These are phyloP conservation scores for Panthera tigris DNA, from an alignment of 2,113 vertebrate species.

Conservation along the genomic window DNA sequence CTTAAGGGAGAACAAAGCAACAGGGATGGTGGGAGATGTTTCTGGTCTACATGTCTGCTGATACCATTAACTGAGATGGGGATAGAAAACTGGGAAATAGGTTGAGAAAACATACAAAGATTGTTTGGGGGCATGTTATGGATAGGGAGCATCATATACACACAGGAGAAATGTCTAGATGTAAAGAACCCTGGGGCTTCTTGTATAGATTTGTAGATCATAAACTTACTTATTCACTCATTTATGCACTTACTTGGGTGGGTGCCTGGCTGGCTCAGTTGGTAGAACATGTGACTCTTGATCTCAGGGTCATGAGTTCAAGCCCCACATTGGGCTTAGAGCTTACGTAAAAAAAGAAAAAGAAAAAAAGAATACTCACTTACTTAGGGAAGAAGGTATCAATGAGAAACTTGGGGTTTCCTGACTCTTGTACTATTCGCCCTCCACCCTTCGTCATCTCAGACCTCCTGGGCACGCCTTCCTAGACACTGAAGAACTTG, in stretches of 20 bases:
- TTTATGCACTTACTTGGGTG: neutral
- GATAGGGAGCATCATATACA: accelerated
- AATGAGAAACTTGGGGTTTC: neutral
- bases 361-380: neutral
- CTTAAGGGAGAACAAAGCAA: neutral
- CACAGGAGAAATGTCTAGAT: neutral
- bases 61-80: neutral
- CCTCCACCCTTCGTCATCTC: neutral
- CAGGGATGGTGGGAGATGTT: neutral
- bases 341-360: neutral
- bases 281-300: neutral
- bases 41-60: neutral
- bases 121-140: neutral
- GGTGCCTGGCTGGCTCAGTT: neutral
- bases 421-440: neutral
- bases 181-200: neutral
- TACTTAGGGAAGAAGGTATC: neutral
- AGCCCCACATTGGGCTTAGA: neutral
- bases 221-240: neutral
- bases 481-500: neutral
- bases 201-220: neutral
- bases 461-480: neutral
- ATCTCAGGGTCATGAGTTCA: neutral
- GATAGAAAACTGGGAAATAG: neutral
- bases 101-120: neutral